Conservation (phyloP, 2,797 vertebrate species). For the Uromys caudimaculatus region DNA sequence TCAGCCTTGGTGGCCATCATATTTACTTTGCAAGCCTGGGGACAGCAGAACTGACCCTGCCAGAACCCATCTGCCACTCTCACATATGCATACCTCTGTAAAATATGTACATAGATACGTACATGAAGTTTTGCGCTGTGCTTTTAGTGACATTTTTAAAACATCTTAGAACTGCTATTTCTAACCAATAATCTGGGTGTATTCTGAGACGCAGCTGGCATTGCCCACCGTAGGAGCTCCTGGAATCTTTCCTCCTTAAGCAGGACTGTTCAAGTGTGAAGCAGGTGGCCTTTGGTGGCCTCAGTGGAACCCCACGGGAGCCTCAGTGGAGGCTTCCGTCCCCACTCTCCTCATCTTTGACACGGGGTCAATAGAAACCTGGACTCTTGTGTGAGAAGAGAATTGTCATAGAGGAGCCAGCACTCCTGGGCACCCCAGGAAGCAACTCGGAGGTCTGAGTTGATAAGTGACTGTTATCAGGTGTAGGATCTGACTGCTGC, state of each 20-base stretch:
- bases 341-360: neutral
- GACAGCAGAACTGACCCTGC: fast-evolving
- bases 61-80: neutral
- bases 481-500: neutral
- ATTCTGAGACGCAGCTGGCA: neutral
- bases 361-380: neutral
- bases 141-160: neutral
- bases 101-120: neutral
- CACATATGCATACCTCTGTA: neutral
- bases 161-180: neutral
- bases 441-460: too few species aligned
- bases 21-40: too few species aligned
- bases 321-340: fast-evolving
- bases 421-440: neutral
- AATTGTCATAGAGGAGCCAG: neutral
- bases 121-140: neutral
- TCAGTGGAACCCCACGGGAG: neutral
- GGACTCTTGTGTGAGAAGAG: fast-evolving
- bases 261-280: neutral
- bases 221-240: neutral
- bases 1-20: fast-evolving
- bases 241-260: neutral
- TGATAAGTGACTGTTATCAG: neutral
- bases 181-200: neutral
- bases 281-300: fast-evolving